Percentiles rank a stretch among this genome's conserved stretches.
phyloP scores from a whole-genome alignment of 2,113 vertebrate species.

The Thomomys bottae region DNA sequence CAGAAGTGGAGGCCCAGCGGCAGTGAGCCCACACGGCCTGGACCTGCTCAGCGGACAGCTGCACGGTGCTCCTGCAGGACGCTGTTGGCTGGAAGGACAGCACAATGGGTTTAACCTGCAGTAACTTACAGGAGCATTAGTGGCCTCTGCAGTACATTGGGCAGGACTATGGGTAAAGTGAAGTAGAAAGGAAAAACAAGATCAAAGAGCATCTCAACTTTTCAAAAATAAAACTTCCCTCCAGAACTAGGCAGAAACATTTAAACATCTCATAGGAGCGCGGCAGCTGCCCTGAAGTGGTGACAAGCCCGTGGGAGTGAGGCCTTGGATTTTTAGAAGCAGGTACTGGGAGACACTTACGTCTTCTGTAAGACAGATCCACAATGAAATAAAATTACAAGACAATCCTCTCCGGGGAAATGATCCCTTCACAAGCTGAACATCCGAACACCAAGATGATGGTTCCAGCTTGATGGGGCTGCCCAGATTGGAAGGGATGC shows the following conservation, averaged over 20 bases:
- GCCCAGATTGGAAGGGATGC: not conserved
- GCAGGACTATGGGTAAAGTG: accelerated
- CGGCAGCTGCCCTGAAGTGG: no score
- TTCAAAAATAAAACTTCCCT: not conserved
- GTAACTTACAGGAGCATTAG: not conserved
- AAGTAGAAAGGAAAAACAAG: no score
- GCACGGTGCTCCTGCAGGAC: conserved; percentile 79
- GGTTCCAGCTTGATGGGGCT: accelerated
- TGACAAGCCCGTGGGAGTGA: no score
- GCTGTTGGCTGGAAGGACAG: conserved; percentile 63
- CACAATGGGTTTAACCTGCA: accelerated
- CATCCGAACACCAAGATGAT: accelerated
- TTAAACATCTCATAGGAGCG: no score
- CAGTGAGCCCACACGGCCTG: conserved; percentile 68
- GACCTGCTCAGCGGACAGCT: conserved; percentile 36
- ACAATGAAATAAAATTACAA: not conserved
- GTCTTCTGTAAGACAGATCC: conserved; percentile 16
- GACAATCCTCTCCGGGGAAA: not conserved
- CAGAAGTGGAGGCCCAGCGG: conserved; percentile 71
- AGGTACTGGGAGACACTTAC: not conserved
- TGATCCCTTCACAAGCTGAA: accelerated
- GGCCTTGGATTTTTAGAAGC: not conserved
- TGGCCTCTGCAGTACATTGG: accelerated
- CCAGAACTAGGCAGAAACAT: not conserved
- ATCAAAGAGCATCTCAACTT: not conserved